Evolutionary conservation across 1,140 invertebrate species (phyloP).

Genomic region (Pseudomyrmex concolor): DNA sequence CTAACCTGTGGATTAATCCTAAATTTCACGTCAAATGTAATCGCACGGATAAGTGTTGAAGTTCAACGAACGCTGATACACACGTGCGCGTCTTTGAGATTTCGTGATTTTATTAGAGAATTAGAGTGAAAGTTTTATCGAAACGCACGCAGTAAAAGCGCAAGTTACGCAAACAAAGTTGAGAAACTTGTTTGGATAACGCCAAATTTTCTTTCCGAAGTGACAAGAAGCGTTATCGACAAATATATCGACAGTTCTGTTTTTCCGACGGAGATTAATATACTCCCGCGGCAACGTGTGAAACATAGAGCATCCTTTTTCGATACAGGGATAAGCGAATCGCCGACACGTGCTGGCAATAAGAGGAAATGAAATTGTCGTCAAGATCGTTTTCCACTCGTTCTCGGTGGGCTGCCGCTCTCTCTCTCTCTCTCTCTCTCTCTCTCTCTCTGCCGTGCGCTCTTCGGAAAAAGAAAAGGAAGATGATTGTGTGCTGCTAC

Average conservation of each 20-base stretch:
- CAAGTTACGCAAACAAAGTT: not conserved
- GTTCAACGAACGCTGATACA: not conserved
- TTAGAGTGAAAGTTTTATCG: not conserved
- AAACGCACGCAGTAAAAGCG: not conserved
- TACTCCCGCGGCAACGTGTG: constrained; percentile 39
- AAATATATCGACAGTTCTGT: constrained; percentile 58
- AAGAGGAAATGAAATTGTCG: constrained; percentile 74
- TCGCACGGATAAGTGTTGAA: constrained; percentile 3
- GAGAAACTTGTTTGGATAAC: not conserved
- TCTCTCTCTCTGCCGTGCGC: not conserved
- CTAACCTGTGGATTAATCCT: constrained; percentile 37
- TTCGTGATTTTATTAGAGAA: not conserved
- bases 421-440: too few relatives aligned
- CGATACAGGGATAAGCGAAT: constrained; percentile 43
- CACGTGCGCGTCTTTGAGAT: too few relatives aligned
- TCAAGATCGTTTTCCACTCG: constrained; percentile 65
- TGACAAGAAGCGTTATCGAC: constrained; percentile 41
- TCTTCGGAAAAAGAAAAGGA: constrained; percentile 50
- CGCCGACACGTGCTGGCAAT: constrained; percentile 68
- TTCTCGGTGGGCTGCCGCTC: not conserved
- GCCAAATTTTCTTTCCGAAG: not conserved
- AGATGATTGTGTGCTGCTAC: constrained; percentile 66
- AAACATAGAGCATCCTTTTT: constrained; percentile 20
- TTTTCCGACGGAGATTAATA: constrained; percentile 49
- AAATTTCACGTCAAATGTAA: constrained; percentile 46